Conservation (phyloP, 1,140 invertebrate species). For the Brachionus paranguensis region DNA sequence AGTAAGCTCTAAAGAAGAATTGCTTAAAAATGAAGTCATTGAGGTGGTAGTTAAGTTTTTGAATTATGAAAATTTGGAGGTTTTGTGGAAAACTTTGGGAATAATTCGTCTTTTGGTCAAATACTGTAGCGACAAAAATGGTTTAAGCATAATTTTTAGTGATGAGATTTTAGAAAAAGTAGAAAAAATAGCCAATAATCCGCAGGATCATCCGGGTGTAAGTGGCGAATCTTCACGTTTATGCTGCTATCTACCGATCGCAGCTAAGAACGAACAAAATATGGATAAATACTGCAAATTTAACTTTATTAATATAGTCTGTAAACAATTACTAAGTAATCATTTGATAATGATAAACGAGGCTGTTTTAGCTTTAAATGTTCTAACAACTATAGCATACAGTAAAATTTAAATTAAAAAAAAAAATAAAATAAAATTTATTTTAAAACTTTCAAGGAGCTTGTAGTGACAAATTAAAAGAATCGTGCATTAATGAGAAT, state of each 20-base stretch:
- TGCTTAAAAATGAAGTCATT: conserved; percentile 10
- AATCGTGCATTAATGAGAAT: neutral
- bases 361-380: conserved; percentile 15
- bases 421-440: neutral
- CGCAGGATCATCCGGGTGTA: conserved; percentile 15
- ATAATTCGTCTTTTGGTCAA: conserved; percentile 34
- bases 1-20: conserved; percentile 15
- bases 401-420: neutral
- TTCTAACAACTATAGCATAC: neutral
- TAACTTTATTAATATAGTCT: conserved; percentile 3
- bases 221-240: neutral
- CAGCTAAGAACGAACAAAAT: conserved; percentile 3
- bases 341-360: conserved; percentile 38
- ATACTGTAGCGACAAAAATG: neutral
- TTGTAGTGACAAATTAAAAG: conserved; percentile 2
- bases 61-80: conserved; percentile 14
- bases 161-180: conserved; percentile 9
- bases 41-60: neutral
- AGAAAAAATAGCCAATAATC: conserved; percentile 1
- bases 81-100: conserved; percentile 2
- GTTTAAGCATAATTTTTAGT: neutral
- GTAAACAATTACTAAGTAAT: conserved; percentile 15
- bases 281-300: neutral
- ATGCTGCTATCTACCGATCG: conserved; percentile 26
- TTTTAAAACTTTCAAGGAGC: neutral